Base-by-base conservation (phyloP, 2,797 vertebrate species). In the Peromyscus attwateri region DNA sequence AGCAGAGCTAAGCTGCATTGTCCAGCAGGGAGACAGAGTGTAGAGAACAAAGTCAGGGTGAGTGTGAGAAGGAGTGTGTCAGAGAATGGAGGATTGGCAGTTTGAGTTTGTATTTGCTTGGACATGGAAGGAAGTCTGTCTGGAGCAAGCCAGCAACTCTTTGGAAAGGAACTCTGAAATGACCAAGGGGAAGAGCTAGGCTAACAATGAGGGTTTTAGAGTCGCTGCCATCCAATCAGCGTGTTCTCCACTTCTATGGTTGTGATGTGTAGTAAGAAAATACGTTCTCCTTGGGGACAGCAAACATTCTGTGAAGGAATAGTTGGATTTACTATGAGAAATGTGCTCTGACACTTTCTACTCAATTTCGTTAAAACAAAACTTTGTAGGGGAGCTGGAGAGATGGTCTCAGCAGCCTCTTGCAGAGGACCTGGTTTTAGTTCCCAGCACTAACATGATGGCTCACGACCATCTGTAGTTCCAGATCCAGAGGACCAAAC, bases 241-340 rank as follows among this genome's bases (percentile, higher is more conserved):
- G 6, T 55, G 92, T 91, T 80, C 2, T n/a, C 13, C 52, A 60
- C 29, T 68, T 95, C 60, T 3, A 10, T 75, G n/a, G 27, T 46
- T 91, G 62, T 89, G 66, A 55, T 27, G 46, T 43, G 23, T 0
- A 3, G 46, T 19, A 37, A 87, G 52, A 70, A 46, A 46, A 57
- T 25, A 25, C 1, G 4, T 79, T 57, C 34, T 43, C 60, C 12
- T 37, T 7, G 40, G n/a, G 1, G 60, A 49, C 16, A 49, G 19
- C 3, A 91, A 94, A 49, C 40, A 75, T 88, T 93, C 52, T 83
- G 40, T 80, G 75, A 92, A 81, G 91, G 12, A 81, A 11, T 52
- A 37, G 55, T 71, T 91, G 60, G 37, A 60, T 23, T 84, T 79
- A 37, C 84, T 82, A 29, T 11, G 43, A 92, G 76, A 90, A 92